A percentile compares a stretch with the other conserved stretches of the same genome.
phyloP scores from a whole-genome alignment of 2,113 vertebrate genomes.

The Ammospiza caudacuta region DNA sequence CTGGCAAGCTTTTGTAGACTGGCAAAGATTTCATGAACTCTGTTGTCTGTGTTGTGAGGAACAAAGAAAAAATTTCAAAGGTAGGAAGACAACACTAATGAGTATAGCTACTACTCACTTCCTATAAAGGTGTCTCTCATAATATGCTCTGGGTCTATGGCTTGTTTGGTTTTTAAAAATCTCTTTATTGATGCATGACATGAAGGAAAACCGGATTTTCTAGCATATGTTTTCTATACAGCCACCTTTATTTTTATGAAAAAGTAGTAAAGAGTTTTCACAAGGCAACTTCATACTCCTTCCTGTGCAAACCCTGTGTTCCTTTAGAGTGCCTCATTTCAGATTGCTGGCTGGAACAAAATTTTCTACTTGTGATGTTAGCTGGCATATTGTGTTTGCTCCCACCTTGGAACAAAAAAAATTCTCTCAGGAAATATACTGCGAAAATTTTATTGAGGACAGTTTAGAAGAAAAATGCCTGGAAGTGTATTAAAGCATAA shows the following conservation, averaged over 20 bases:
- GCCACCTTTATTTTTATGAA: background rate
- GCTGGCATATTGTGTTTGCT: background rate
- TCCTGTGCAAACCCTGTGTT: background rate
- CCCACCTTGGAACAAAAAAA: background rate
- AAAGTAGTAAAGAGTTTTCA: background rate
- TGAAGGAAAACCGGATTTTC: background rate
- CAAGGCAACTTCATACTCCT: background rate
- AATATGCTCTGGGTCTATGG: background rate
- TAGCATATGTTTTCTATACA: background rate
- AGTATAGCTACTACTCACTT: background rate
- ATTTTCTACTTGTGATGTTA: background rate
- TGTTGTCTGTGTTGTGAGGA: background rate
- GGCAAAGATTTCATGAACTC: slow-evolving; percentile 2
- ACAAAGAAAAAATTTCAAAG: slow-evolving; percentile 30
- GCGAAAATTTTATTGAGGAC: background rate
- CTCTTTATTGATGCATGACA: background rate
- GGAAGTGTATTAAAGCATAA: background rate
- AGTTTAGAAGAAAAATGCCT: background rate
- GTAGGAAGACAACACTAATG: background rate
- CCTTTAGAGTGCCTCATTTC: background rate
- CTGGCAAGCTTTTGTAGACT: slow-evolving; percentile 43
- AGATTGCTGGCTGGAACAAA: background rate
- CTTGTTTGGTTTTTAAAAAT: background rate
- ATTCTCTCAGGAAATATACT: background rate
- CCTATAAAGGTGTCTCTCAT: background rate